Base-by-base conservation (phyloP, 2,888 invertebrate genomes). In the Eupithecia pulchellata region DNA sequence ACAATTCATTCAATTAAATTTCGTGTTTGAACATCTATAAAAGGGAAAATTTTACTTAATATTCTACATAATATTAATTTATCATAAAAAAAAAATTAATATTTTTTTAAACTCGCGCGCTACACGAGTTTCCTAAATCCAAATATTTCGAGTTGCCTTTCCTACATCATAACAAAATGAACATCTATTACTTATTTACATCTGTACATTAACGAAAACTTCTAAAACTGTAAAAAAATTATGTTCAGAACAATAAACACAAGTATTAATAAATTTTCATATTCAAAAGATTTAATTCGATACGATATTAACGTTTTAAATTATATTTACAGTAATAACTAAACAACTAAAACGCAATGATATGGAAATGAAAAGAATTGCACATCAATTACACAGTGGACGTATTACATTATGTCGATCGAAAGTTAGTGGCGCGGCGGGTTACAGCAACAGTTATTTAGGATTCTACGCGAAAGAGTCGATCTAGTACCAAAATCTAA, bases 331-430 rank as follows among this genome's bases (percentile, higher is more conserved):
- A 93, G 79, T 85, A 79, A 84, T 86, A 92, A 92, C 87, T 92
- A 92, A 93, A 90, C 80, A 90, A 91, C 88, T 92, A 92, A 90
- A 91, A 88, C 88, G 86, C 88, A 88, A 89, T 88, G 90, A 92
- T 90, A 93, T 91, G 92, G 90, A 93, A 93, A 93, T 91, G 87
- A 92, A 87, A 90, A 90, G 86, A 92, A 93, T 94, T 94, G 93
- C 93, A 94, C 93, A 92, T 89, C 81, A 87, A 86, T 91, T 91
- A 72, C 85, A 88, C 85, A 88, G 86, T 92, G 92, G 92, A 94
- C 93, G 92, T 88, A 89, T 91, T 89, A 90, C 89, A 86, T 86
- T 82, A 81, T 81, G 80, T 80, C 83, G 87, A 83, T 57, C 47
- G 47, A 39, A 55, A 42, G 69, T 55, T 75, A 81, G 86, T 84